These are phyloP conservation scores for Spinus olivaceus DNA, from an alignment of 2,797 vertebrate genomes.

Conservation along the genomic window DNA sequence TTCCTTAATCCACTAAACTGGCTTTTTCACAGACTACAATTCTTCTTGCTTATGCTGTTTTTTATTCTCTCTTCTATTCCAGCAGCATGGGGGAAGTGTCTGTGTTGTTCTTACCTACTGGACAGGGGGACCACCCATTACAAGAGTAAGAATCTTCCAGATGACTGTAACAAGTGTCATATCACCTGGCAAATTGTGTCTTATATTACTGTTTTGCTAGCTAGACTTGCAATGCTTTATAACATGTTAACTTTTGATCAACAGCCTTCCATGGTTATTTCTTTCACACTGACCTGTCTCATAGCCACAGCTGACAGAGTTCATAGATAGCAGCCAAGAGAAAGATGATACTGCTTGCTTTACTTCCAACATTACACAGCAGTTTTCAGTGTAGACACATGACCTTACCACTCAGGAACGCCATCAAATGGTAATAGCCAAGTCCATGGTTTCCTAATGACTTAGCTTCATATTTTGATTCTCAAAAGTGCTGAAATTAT, in stretches of 20 bases:
- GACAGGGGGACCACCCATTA: background rate
- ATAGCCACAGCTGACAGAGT: background rate
- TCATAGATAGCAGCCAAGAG: background rate
- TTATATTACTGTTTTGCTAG: background rate
- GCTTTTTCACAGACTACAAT: background rate
- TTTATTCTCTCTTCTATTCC: background rate
- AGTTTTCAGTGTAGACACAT: background rate
- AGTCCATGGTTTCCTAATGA: background rate
- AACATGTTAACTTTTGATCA: background rate
- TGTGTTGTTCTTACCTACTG: background rate
- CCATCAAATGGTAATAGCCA: background rate
- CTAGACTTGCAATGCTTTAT: background rate
- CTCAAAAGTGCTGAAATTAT: background rate
- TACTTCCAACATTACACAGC: background rate
- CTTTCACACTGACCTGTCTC: background rate
- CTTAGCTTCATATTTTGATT: background rate
- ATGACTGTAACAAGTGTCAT: background rate
- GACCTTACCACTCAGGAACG: background rate
- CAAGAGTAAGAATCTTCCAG: background rate
- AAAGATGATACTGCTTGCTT: background rate
- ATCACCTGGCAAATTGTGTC: background rate
- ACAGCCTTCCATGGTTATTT: background rate
- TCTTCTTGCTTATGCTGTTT: background rate
- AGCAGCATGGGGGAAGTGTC: rapidly evolving
- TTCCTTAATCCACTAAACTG: background rate